Base-by-base conservation (phyloP, 2,797 vertebrate species). In the Loriculus beryllinus region DNA sequence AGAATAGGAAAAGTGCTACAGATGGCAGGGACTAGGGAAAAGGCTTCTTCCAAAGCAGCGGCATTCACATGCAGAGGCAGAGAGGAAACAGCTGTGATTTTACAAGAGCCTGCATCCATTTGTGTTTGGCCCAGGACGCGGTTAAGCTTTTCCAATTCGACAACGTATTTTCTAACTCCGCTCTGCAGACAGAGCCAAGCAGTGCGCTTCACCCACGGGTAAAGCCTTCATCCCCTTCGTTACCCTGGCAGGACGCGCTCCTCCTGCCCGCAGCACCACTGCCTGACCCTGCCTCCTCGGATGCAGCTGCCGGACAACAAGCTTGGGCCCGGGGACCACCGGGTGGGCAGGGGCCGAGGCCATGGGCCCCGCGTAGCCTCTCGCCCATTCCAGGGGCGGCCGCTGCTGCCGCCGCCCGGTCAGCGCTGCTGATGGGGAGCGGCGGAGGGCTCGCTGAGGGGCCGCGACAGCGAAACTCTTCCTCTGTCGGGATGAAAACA, bases 401-500 rank as follows among this genome's bases (percentile, higher is more conserved):
- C 21, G 62, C n/a, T 12, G 82, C 82, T 14, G 72, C 71, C 9
- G 71, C 72, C 40, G 29, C 20, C 56, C 35, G 63, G 42, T 22
- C 33, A 10, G 6, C 1, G 45, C 21, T 23, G n/a, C 54, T 21
- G 54, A 33, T 23, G 54, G 11, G 33, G 35, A 26, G 6, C 47
- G 12, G 31, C 13, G 10, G 7, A 25, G 23, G 31, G 17, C 35
- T 37, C 22, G 33, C 48, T 21, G 35, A 19, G 23, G 21, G 59
- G 35, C 37, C n/a, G 33, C 26, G 18, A 78, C 80, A 81, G n/a
- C 9, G 23, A 84, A 62, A 90, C 35, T 33, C 33, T 49, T 39
- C 18, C n/a, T 29, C 43, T 43, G 20, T 12, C 57, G 26, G 9
- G 9, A 42, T 19, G 1, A 0, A 4, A 3, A 6, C 0, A 14